These are phyloP conservation scores for Steatornis caripensis DNA, from an alignment of 2,113 vertebrate species.

Conservation along the genomic window DNA sequence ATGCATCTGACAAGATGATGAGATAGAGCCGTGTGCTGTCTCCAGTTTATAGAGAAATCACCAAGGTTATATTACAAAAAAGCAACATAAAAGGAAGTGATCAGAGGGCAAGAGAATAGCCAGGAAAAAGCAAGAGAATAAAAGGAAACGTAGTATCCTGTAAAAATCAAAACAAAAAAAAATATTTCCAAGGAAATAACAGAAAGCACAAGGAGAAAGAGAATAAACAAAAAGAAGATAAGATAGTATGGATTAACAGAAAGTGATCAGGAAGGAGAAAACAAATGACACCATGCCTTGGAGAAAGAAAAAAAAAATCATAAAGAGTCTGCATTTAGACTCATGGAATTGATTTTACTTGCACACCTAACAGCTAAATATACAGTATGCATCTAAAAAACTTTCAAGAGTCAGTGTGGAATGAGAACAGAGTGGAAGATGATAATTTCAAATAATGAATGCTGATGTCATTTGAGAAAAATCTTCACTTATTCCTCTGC, in stretches of 20 bases:
- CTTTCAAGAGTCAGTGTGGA: background rate
- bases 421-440: background rate
- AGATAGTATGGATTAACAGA: background rate
- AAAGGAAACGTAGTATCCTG: background rate
- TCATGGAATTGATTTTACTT: background rate
- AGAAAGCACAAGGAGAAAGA: background rate
- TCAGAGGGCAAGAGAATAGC: background rate
- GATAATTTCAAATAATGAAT: background rate
- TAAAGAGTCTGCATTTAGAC: background rate
- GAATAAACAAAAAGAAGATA: background rate
- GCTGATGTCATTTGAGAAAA: background rate
- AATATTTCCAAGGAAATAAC: background rate
- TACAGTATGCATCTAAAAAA: background rate
- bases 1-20: background rate
- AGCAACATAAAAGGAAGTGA: background rate
- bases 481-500: background rate
- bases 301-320: background rate
- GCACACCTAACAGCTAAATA: background rate
- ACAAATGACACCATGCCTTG: background rate
- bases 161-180: background rate
- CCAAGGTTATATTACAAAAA: background rate
- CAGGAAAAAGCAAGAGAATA: background rate
- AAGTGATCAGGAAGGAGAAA: background rate
- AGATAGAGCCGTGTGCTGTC: background rate
- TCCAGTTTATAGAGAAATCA: background rate